Evolutionary conservation across 2,888 invertebrate genomes (phyloP), one percentile per base, ranked within the genome.

Genomic region (Lasioglossum villosulum): DNA sequence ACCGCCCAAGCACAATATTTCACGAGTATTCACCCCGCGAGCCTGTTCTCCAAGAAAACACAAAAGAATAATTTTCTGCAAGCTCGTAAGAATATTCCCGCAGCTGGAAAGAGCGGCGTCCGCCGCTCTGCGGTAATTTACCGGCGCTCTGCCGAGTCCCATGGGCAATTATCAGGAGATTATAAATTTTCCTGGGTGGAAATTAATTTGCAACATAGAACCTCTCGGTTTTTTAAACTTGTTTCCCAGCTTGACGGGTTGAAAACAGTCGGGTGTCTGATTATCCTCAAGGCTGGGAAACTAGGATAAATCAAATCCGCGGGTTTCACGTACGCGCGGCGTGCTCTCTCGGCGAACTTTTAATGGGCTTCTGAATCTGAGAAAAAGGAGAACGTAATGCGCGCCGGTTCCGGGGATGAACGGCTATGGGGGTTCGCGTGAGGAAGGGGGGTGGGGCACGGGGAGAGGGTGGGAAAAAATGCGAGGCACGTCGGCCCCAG

Each of bases 321-420:
- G 68, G 56, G 66, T 77, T 74, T 39, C 82, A 27, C 80, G 82
- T 48, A 48, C 74, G 56, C 59, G 59, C 59, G 48, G 70, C 45
- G 42, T 30, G 34, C 59, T 16, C 59, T 23, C 52, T 48, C 81
- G 72, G 1, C 23, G 37, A 77, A 82, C 30, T 83, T 82, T 77
- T 74, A 82, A 82, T 80, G 78, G 78, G 78, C 76, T 83, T 39
- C 45, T 45, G 66, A 39, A 68, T 30, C 68, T 30, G 68, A 39
- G 19, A n/a, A n/a, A n/a, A 59, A 48, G 52, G 5, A 16, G 12
- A 52, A 52, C 52, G 23, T 19, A 48, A 48, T 23, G 23, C 52
- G 52, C 52, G 8, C 52, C 52, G 8, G 52, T 52, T 8, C 52
- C 1, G 16, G 23, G 56, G 12, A 56, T 4, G 30, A 23, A 3